phyloP scores from a whole-genome alignment of 2,797 vertebrate species.

The Octomys mimax region DNA sequence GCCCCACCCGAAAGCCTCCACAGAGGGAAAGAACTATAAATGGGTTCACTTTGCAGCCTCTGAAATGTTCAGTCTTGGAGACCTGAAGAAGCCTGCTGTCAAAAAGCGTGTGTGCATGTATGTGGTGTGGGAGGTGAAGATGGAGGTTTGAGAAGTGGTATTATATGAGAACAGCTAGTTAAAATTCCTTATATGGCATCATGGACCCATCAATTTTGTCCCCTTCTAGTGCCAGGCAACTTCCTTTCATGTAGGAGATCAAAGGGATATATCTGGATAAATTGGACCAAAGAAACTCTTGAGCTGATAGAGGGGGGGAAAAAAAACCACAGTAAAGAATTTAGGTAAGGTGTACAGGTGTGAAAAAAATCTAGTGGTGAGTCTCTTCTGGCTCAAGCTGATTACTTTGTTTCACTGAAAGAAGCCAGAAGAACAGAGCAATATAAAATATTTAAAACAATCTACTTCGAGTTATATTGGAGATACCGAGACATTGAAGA shows the following conservation, averaged over 20 bases:
- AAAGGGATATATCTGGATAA: conserved; percentile 46
- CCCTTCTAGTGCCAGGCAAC: neutral
- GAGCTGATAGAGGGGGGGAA: neutral
- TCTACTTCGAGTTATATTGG: conserved; percentile 20
- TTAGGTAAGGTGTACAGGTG: neutral
- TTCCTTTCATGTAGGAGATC: conserved; percentile 30
- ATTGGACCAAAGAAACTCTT: conserved; percentile 28
- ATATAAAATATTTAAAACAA: neutral
- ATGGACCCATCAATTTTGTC: neutral
- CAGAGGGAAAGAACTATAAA: neutral
- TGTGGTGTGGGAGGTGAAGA: neutral
- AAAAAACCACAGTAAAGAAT: neutral
- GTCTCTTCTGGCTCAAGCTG: neutral
- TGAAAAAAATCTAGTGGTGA: neutral
- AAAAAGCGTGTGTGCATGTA: neutral
- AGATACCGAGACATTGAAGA: neutral
- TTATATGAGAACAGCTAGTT: neutral
- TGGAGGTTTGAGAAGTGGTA: neutral
- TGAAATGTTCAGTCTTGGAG: neutral
- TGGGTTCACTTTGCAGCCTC: neutral
- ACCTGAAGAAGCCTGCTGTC: neutral
- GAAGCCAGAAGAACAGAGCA: neutral
- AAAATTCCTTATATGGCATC: conserved; percentile 22
- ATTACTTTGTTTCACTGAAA: neutral
- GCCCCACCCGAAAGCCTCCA: neutral